Conservation (phyloP, 2,888 invertebrate species). For the Ametastegia equiseti region DNA sequence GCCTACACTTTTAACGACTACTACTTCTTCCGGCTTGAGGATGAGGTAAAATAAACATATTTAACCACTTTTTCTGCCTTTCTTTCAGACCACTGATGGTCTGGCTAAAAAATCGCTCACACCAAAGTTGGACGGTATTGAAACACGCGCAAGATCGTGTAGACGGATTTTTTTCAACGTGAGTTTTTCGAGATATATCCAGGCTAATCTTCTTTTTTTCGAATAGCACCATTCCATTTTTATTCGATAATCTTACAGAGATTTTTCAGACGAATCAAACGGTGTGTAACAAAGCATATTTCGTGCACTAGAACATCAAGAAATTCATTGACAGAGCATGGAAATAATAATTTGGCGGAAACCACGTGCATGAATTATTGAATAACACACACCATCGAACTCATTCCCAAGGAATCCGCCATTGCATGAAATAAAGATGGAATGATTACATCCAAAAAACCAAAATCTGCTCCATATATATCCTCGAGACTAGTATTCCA, state of each 20-base stretch:
- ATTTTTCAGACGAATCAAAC: background rate
- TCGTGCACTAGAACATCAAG: background rate
- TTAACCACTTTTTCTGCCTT: too few species aligned
- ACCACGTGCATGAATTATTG: background rate
- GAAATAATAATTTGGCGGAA: background rate
- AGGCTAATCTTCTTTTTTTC: background rate
- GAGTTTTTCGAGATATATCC: background rate
- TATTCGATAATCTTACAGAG: background rate
- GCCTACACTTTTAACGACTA: background rate
- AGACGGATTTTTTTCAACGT: background rate
- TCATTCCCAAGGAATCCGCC: too few species aligned
- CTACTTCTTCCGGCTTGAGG: background rate
- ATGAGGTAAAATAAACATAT: too few species aligned
- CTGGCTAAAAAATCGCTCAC: too few species aligned
- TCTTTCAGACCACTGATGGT: too few species aligned
- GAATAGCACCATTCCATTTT: background rate
- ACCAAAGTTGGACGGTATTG: too few species aligned
- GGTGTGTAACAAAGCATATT: background rate
- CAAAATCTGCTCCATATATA: too few species aligned
- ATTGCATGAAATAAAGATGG: background rate
- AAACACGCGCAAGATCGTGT: background rate
- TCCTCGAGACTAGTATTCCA: too few species aligned
- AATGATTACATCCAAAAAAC: too few species aligned
- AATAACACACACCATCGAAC: background rate
- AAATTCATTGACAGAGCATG: background rate